Conservation (phyloP, 2,113 vertebrate species). For the Colius striatus region DNA sequence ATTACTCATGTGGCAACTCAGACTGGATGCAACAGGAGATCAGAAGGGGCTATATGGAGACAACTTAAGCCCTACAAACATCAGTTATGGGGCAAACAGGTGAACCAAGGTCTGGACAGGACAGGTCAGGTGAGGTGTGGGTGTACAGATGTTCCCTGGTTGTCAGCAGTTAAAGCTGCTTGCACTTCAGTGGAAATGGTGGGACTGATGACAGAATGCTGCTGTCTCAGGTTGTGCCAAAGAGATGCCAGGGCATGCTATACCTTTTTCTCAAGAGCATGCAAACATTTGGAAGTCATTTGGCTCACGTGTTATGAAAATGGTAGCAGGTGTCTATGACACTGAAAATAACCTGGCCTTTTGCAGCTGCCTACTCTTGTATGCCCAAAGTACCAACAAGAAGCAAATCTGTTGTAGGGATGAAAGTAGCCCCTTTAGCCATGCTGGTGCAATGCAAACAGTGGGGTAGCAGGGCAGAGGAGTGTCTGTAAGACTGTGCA, state of each 20-base stretch:
- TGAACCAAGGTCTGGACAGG: neutral
- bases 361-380: neutral
- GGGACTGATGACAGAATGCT: neutral
- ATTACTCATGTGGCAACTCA: neutral
- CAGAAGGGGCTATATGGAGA: neutral
- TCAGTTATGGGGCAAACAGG: neutral
- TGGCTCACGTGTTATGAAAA: neutral
- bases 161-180: neutral
- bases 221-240: neutral
- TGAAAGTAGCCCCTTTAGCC: neutral
- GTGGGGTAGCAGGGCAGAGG: neutral
- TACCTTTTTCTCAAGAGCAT: neutral
- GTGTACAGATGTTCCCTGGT: neutral
- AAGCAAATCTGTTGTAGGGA: neutral
- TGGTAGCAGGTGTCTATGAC: neutral
- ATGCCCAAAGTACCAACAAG: neutral
- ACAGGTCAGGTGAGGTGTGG: neutral
- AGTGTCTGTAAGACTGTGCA: neutral
- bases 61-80: accelerated
- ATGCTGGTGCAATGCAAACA: neutral
- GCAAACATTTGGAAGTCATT: neutral
- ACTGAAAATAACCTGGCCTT: neutral
- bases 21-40: neutral
- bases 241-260: neutral
- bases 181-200: neutral